Percentiles rank a stretch among this genome's conserved stretches.
Evolutionary conservation across 2,888 invertebrate species (phyloP).

Genomic region (Drosophila merina): DNA sequence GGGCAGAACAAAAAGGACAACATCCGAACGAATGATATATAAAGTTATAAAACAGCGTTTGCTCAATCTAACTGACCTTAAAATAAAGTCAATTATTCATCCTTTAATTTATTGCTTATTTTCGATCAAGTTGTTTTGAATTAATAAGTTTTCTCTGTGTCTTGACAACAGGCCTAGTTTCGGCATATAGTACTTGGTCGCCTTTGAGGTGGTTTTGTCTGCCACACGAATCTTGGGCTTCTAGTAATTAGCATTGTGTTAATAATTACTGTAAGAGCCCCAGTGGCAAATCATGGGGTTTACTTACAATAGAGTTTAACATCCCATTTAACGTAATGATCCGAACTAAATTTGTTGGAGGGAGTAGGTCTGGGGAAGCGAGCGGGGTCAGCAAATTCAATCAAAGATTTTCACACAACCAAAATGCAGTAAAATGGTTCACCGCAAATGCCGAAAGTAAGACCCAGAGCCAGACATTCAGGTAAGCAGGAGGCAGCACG

Average conservation of each 20-base stretch:
- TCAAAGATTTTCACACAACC: conserved; percentile 42
- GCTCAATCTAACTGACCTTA: background rate
- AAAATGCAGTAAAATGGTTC: conserved; percentile 49
- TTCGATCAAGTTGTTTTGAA: background rate
- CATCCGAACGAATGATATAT: background rate
- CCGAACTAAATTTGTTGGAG: background rate
- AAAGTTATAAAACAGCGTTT: no score
- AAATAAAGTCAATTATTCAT: background rate
- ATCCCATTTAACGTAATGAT: conserved; percentile 38
- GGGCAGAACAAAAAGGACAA: background rate
- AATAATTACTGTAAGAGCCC: conserved; percentile 31
- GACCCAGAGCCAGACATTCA: conserved; percentile 21
- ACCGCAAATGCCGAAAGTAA: conserved; percentile 51
- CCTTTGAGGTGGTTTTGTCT: background rate
- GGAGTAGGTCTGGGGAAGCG: background rate
- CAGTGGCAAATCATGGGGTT: conserved; percentile 15
- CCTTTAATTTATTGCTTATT: background rate
- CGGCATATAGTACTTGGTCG: background rate
- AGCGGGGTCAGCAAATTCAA: conserved; percentile 32
- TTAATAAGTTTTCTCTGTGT: conserved; percentile 7
- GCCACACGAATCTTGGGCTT: background rate
- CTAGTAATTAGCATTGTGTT: conserved; percentile 42
- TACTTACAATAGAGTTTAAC: conserved; percentile 5
- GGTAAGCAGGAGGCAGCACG: conserved; percentile 12
- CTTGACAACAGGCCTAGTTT: conserved; percentile 22